A percentile compares a stretch with the other conserved stretches of the same genome.
These are phyloP conservation scores for Chaenodraco wilsoni DNA, from an alignment of 2,797 vertebrate genomes.

Conservation along the genomic window DNA sequence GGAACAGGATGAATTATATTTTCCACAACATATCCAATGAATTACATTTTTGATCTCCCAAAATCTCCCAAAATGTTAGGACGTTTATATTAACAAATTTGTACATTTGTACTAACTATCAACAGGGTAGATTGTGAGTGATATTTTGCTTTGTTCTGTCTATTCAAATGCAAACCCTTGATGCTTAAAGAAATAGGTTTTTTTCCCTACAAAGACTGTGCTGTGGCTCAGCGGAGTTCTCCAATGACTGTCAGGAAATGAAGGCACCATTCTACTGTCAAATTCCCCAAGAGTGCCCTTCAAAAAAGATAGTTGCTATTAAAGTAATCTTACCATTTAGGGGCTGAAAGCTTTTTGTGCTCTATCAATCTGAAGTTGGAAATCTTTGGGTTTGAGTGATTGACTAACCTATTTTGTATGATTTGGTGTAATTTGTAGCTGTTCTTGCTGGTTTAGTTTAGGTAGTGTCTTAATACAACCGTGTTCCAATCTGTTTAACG, in stretches of 20 bases:
- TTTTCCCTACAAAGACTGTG: slow-evolving; percentile 14
- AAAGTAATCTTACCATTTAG: slow-evolving; percentile 63
- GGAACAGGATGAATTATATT: neutral
- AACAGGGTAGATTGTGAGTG: neutral
- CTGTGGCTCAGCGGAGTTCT: slow-evolving; percentile 22
- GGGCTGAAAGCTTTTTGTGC: slow-evolving; percentile 62
- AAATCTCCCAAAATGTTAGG: neutral
- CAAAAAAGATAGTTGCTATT: slow-evolving; percentile 70
- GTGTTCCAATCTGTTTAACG: slow-evolving; percentile 20
- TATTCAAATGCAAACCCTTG: slow-evolving; percentile 15
- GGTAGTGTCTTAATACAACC: slow-evolving; percentile 36
- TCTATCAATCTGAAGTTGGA: slow-evolving; percentile 58
- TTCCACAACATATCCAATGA: neutral
- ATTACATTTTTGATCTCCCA: neutral
- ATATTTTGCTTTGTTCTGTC: neutral
- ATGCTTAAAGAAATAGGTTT: too few relatives aligned
- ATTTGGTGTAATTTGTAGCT: slow-evolving; percentile 47
- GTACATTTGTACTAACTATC: neutral
- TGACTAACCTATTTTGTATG: slow-evolving; percentile 32
- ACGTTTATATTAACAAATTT: neutral
- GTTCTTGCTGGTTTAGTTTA: slow-evolving; percentile 22
- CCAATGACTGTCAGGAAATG: slow-evolving; percentile 55
- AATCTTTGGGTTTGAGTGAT: slow-evolving; percentile 43
- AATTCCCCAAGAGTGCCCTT: slow-evolving; percentile 65
- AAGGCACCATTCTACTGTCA: slow-evolving; percentile 67